Evolutionary conservation across 2,113 vertebrate genomes (phyloP).

Genomic region (Phrynocephalus versicolor): DNA sequence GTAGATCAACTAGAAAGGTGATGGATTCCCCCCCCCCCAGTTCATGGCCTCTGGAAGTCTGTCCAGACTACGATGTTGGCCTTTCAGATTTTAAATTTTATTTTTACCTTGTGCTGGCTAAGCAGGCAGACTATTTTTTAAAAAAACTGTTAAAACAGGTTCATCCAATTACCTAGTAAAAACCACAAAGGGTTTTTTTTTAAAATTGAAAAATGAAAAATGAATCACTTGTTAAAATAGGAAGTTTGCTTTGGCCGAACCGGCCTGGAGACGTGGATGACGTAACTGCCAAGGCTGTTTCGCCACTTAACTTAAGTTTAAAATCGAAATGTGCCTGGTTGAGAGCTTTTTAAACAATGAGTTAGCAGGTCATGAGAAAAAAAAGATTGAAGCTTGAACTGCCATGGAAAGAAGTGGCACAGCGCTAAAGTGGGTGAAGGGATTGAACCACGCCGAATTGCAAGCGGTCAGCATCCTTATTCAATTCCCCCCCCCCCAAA

Average conservation of each 20-base stretch:
- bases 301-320: neutral
- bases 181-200: neutral
- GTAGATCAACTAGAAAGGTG: neutral
- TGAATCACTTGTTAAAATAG: too few species aligned
- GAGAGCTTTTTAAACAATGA: neutral
- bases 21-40: neutral
- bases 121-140: too few species aligned
- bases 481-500: too few species aligned
- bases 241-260: neutral
- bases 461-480: neutral
- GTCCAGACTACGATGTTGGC: too few species aligned
- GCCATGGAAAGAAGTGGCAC: neutral
- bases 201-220: too few species aligned
- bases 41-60: neutral
- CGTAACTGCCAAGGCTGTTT: neutral
- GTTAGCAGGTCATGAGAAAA: neutral
- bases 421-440: too few species aligned
- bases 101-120: too few species aligned
- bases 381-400: neutral
- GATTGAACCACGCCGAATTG: too few species aligned
- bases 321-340: neutral
- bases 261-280: neutral
- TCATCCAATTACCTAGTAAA: neutral
- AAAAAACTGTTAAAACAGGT: too few species aligned
- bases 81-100: too few species aligned